Evolutionary conservation across 2,797 vertebrate species (phyloP).

Genomic region (Pseudopleuronectes americanus): DNA sequence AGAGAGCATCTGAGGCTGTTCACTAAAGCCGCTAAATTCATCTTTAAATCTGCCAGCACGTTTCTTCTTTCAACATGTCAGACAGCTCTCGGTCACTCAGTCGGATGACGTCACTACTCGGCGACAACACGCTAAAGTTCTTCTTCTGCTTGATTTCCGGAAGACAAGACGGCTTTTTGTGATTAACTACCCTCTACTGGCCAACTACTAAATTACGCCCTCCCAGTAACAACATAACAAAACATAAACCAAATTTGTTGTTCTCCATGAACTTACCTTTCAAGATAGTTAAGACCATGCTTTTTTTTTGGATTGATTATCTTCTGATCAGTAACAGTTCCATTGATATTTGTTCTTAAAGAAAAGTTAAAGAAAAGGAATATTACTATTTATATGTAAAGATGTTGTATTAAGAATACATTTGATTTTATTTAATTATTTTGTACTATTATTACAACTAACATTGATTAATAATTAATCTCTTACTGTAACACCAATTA

Average conservation of each 20-base stretch:
- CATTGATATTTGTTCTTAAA: background rate
- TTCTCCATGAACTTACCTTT: background rate
- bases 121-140: constrained; percentile 52
- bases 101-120: constrained; percentile 34
- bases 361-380: no score
- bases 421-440: no score
- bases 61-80: constrained; percentile 34
- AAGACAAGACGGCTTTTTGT: rapidly evolving
- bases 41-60: constrained; percentile 42
- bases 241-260: no score
- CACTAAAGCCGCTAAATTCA: constrained; percentile 71
- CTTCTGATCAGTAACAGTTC: background rate
- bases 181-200: constrained; percentile 21
- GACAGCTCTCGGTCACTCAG: constrained; percentile 77
- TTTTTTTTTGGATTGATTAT: background rate
- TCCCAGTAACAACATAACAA: no score
- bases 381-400: no score
- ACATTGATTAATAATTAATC: no score
- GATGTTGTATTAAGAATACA: no score
- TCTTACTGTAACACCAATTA: no score
- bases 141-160: constrained; percentile 23
- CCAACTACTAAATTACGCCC: rapidly evolving
- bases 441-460: no score
- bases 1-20: constrained; percentile 75
- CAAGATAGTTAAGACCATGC: background rate